Evolutionary conservation across 1,140 invertebrate genomes (phyloP), one percentile per base, ranked within the genome.

Genomic region (Drosophila auraria): DNA sequence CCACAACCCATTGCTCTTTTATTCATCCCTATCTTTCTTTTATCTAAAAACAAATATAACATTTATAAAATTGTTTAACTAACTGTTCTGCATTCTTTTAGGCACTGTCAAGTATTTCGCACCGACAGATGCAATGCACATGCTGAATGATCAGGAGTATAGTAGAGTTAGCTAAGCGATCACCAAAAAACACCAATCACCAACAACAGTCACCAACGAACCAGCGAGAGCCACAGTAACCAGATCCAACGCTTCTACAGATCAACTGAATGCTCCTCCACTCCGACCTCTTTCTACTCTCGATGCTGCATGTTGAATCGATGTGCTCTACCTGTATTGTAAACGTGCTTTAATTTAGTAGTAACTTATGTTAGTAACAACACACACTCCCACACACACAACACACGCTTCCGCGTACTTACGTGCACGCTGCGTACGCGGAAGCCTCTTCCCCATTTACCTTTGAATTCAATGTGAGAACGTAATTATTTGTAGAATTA

Each of bases 41-140:
- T 58, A 50, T 66, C 33, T 44, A 14, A 40, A 17, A 49, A n/a
- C 17, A 23, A 20, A 3, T 8, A 14, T 36, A 62, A 47, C 15
- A 12, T 11, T 30, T 47, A 57, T 47, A 23, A 42, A 47, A 79
- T 75, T 83, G 71, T 58, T 47, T 53, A 53, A 79, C 78, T 87
- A 84, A 90, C 71, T 65, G 12, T 84, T 72, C 61, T 51, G 54
- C 77, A 73, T 86, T 80, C 58, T 92, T 92, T 74, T 91, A 92
- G 91, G 86, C 80, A 91, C 89, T 75, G 91, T 91, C 78, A 94
- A 93, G 87, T 95, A 95, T 87, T 94, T 94, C 78, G 94, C 94
- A 87, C 94, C 94, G 62, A 94, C 93, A 73, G 94, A 95, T 86
- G 94, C 94, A 62, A 94, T 95, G 82, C 93, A 94, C 75, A 94